Percentiles rank a stretch among this genome's conserved stretches.
phyloP scores from a whole-genome alignment of 2,888 invertebrate species.

The Pterostichus niger region DNA sequence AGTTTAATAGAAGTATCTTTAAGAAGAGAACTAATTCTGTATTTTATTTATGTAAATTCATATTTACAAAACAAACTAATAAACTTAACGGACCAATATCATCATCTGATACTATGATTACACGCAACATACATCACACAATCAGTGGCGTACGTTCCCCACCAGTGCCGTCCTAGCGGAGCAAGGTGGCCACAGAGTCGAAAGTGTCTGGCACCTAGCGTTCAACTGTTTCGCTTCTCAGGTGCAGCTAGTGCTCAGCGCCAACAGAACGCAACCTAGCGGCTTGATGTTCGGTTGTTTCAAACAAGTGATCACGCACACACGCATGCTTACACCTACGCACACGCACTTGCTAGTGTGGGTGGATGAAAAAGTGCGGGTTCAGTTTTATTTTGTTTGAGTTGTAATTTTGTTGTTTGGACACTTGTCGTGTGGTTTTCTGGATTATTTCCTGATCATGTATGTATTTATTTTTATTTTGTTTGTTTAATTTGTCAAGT shows the following conservation, averaged over 20 bases:
- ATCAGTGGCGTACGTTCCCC: not conserved
- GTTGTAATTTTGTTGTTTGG: conserved; percentile 16
- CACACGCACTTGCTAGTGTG: not conserved
- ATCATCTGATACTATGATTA: not conserved
- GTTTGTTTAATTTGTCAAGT: not conserved
- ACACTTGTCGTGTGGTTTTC: not conserved
- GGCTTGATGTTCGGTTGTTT: conserved; percentile 14
- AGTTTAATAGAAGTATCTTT: no score
- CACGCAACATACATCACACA: conserved; percentile 6
- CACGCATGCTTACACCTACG: conserved; percentile 16
- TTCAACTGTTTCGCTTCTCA: conserved; percentile 14
- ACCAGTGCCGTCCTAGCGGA: not conserved
- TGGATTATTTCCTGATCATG: conserved; percentile 18
- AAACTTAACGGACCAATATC: not conserved
- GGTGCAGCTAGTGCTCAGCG: conserved; percentile 2
- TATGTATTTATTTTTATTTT: conserved; percentile 13
- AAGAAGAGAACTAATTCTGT: no score
- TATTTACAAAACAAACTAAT: not conserved
- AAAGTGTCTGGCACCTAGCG: conserved; percentile 15
- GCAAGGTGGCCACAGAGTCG: not conserved
- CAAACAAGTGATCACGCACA: conserved; percentile 28
- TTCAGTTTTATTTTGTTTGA: conserved; percentile 6
- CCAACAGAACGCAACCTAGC: not conserved
- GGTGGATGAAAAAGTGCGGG: not conserved
- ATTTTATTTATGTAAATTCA: not conserved